Evolutionary conservation across 2,113 vertebrate species (phyloP), one percentile per base, ranked within the genome.

Genomic region (Brachyhypopomus occidentalis): DNA sequence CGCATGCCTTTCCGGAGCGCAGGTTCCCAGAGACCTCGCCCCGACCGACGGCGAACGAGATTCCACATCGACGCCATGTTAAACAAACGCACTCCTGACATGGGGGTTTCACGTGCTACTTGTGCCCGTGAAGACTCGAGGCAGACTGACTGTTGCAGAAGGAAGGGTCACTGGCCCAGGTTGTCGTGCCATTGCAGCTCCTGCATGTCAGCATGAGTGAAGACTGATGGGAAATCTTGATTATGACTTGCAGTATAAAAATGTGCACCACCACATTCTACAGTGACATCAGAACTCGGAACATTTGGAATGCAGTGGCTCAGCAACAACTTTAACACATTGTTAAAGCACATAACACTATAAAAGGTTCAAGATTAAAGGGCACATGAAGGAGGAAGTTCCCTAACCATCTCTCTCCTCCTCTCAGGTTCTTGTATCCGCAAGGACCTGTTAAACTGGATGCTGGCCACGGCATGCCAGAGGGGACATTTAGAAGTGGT

Each of bases 401-500:
- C 5, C 14, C 17, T 22, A 17, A 20, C 36, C 48, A 3, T 73
- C 8, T 56, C 5, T 0, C 22, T 41, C 5, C 64, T 63, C 45
- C 48, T 17, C 45, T 2, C 73, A 98, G 97, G 89, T 83, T 88
- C 90, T 0, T 90, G 83, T 17, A 87, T 90, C 55, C 91, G 85
- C 83, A 94, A 92, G 34, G 92, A 96, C 22, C 91, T 99, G 30
- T 88, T 98, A 82, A 97, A 95, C 93, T 96, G 94, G 94, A 96
- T 98, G 95, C 87, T 99, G 86, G 94, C 95, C 58, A 90, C 94
- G 0, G 95, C 97, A 0, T 98, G 97, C 79, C 93, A 96, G 84
- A 93, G 89, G 52, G 97, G 96, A 20, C 96, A 98, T 79, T 80
- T 97, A 81, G 93, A 93, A 0, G 58, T 97, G 30, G 97, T 96